Conservation (phyloP, 2,888 invertebrate species). For the Megalurothrips usitatus region DNA sequence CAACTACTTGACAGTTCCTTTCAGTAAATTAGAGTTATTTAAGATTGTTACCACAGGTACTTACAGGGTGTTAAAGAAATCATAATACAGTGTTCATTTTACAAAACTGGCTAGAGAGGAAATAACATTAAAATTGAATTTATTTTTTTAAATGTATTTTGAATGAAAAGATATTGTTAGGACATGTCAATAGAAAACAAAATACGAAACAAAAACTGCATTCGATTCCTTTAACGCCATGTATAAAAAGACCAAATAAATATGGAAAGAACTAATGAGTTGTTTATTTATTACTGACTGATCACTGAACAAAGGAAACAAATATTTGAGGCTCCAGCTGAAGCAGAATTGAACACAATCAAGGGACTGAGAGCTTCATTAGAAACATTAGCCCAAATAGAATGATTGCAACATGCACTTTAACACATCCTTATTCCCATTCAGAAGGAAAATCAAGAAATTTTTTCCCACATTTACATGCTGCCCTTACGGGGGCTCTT, state of each 20-base stretch:
- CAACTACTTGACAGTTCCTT: conserved; percentile 19
- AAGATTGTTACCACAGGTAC: conserved; percentile 16
- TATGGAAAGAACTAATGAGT: not conserved
- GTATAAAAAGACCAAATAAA: conserved; percentile 1
- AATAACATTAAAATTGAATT: too few species aligned
- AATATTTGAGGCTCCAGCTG: not conserved
- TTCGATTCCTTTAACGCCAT: not conserved
- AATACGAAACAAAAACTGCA: too few species aligned
- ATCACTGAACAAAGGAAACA: not conserved
- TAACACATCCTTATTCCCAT: not conserved
- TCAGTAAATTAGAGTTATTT: not conserved
- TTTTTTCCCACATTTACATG: not conserved
- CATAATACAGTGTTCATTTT: too few species aligned
- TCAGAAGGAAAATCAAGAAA: not conserved
- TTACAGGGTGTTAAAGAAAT: not conserved
- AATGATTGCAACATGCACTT: too few species aligned
- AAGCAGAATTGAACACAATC: too few species aligned
- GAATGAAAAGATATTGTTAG: not conserved
- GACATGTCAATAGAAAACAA: too few species aligned
- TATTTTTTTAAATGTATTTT: too few species aligned
- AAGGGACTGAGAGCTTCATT: too few species aligned
- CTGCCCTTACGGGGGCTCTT: not conserved
- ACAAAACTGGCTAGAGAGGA: too few species aligned
- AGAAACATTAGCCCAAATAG: too few species aligned
- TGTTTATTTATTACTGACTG: not conserved